Conservation (phyloP, 1,140 invertebrate species). For the Magallana angulata region DNA sequence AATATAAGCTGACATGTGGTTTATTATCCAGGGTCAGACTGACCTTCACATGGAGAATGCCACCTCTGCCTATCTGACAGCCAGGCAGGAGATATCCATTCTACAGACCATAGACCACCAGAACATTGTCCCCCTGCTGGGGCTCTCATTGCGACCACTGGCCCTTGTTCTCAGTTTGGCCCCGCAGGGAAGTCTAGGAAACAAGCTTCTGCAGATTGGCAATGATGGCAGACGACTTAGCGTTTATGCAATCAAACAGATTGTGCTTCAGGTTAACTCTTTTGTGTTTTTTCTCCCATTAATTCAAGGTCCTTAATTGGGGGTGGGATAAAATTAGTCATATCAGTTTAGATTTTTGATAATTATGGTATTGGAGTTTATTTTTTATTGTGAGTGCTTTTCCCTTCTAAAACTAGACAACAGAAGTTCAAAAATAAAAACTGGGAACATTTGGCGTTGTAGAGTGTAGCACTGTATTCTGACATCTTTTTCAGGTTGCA, state of each 20-base stretch:
- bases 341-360: too few relatives aligned
- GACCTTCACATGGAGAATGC: constrained; percentile 82
- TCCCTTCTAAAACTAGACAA: background rate
- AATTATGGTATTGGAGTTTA: background rate
- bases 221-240: constrained; percentile 90
- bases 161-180: constrained; percentile 94
- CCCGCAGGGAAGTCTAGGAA: constrained; percentile 93
- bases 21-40: constrained; percentile 20
- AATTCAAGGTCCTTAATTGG: too few relatives aligned
- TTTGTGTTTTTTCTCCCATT: too few relatives aligned
- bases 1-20: background rate
- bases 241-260: constrained; percentile 89
- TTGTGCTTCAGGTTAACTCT: constrained; percentile 87
- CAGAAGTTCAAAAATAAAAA: background rate
- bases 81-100: constrained; percentile 95
- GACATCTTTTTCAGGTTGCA: constrained; percentile 84
- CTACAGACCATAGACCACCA: constrained; percentile 90
- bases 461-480: background rate
- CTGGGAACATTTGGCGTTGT: too few relatives aligned
- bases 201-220: constrained; percentile 89
- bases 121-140: constrained; percentile 94
- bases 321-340: too few relatives aligned
- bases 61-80: constrained; percentile 96
- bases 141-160: constrained; percentile 90
- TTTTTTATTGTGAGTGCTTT: background rate